These are phyloP conservation scores for Conistra vaccinii DNA, from an alignment of 2,888 invertebrate genomes.

Conservation along the genomic window DNA sequence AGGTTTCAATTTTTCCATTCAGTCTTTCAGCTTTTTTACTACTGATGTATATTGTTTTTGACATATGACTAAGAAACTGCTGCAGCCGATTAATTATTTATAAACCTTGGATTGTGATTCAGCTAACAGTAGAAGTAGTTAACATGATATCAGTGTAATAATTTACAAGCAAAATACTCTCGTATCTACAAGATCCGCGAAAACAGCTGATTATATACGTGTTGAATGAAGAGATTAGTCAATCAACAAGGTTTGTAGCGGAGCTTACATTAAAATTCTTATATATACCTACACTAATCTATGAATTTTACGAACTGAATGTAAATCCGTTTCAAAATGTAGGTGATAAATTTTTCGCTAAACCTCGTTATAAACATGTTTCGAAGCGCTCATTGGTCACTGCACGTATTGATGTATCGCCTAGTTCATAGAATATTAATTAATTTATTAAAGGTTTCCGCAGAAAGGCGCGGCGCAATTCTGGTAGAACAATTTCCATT, in stretches of 20 bases:
- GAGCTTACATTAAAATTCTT: background rate
- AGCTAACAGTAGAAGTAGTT: background rate
- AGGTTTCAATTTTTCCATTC: too few relatives aligned
- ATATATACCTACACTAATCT: too few relatives aligned
- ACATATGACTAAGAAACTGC: too few relatives aligned
- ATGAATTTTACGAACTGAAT: background rate
- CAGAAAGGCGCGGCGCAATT: background rate
- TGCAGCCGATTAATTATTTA: background rate
- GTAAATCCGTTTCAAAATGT: background rate
- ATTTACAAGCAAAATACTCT: background rate
- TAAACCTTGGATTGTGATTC: background rate
- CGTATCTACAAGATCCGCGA: background rate
- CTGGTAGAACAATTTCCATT: background rate
- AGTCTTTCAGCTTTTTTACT: background rate
- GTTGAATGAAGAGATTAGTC: background rate
- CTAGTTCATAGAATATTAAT: constrained; percentile 39
- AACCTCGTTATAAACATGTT: background rate
- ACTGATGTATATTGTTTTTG: background rate
- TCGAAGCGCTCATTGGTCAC: constrained; percentile 26
- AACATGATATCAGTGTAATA: background rate
- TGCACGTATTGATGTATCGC: constrained; percentile 22
- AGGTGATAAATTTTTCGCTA: background rate
- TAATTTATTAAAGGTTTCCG: constrained; percentile 18
- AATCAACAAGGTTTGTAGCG: background rate
- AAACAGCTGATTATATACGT: background rate